Conservation (phyloP, 2,113 vertebrate genomes). For the Oostethus manadensis region DNA sequence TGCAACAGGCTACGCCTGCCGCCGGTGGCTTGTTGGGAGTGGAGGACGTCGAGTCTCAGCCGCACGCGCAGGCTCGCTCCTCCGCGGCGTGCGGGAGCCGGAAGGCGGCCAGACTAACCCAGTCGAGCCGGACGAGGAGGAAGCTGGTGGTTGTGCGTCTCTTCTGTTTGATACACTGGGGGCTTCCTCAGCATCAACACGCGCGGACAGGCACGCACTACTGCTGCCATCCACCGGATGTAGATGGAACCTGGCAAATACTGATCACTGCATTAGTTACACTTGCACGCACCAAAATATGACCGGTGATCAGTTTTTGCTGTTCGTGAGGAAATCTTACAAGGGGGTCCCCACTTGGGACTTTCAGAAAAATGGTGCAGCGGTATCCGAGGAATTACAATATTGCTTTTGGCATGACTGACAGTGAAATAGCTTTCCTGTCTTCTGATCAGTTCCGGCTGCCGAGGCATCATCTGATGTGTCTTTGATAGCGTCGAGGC, state of each 20-base stretch:
- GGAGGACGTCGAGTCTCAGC: conserved; percentile 8
- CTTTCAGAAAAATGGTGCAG: too few species aligned
- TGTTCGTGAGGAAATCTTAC: not conserved
- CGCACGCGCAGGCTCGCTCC: conserved; percentile 18
- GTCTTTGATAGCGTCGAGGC: too few species aligned
- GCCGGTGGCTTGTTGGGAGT: not conserved
- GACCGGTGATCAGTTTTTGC: not conserved
- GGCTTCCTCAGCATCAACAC: conserved; percentile 54
- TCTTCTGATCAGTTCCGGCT: too few species aligned
- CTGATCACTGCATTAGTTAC: not conserved
- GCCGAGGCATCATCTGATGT: too few species aligned
- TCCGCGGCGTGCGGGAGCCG: conserved; percentile 22
- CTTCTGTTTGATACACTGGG: conserved; percentile 48
- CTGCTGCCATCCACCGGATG: conserved; percentile 46
- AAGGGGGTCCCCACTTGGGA: not conserved
- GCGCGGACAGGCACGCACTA: not conserved
- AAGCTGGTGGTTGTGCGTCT: conserved; percentile 57
- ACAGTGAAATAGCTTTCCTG: too few species aligned
- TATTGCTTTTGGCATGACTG: too few species aligned
- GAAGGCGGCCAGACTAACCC: conserved; percentile 37
- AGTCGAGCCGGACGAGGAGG: conserved; percentile 60
- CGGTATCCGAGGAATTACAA: too few species aligned
- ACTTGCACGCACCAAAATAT: not conserved
- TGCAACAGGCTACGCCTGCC: conserved; percentile 10
- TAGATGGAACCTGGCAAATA: not conserved